Evolutionary conservation across 2,113 vertebrate species (phyloP).

Genomic region (Plectropomus leopardus): DNA sequence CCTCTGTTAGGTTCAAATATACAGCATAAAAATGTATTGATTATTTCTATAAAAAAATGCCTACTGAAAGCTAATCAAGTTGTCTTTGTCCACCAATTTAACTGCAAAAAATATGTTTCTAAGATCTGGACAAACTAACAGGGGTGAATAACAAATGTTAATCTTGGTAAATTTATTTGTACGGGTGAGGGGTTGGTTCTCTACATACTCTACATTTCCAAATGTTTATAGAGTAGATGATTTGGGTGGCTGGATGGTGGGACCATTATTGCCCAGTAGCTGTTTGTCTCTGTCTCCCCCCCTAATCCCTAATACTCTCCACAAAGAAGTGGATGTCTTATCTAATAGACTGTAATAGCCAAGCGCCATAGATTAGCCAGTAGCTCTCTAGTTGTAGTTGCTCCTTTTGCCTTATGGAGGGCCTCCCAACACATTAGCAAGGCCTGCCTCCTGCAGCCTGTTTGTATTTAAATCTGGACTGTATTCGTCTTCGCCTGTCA

Average conservation of each 20-base stretch:
- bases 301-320: conserved; percentile 44
- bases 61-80: background rate
- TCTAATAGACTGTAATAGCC: conserved; percentile 25
- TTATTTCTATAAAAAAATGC: background rate
- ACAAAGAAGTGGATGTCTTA: conserved; percentile 25
- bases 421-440: conserved; percentile 49
- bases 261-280: conserved; percentile 81
- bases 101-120: background rate
- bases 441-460: conserved; percentile 68
- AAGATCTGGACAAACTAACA: background rate
- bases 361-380: conserved; percentile 47
- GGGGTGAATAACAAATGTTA: background rate
- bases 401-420: conserved; percentile 40
- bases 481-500: conserved; percentile 82
- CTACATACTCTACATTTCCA: conserved; percentile 78
- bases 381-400: conserved; percentile 51
- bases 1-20: background rate
- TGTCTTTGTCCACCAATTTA: background rate
- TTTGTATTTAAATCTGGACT: conserved; percentile 81
- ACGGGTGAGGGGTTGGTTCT: conserved; percentile 82
- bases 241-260: conserved; percentile 85
- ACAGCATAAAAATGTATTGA: background rate
- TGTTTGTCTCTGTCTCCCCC: conserved; percentile 51
- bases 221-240: conserved; percentile 59
- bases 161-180: background rate